Base-by-base conservation (phyloP, 2,888 invertebrate genomes). In the Amphipyra berbera region DNA sequence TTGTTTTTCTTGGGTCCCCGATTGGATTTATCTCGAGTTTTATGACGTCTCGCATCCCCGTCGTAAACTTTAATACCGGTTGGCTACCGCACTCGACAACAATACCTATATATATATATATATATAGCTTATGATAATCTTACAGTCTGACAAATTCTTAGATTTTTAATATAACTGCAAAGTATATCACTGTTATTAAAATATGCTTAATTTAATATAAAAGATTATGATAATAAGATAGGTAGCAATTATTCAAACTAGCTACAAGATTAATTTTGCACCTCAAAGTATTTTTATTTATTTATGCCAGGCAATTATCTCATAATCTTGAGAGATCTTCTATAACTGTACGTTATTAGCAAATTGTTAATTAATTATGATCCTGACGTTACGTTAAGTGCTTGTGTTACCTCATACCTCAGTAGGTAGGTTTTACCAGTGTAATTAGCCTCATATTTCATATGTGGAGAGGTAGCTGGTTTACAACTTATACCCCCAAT, bases 1-100 rank as follows among this genome's bases (percentile, higher is more conserved):
- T 94, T 94, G 94, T 94, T 93, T 92, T 92, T 88, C 90, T 90
- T 87, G 85, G 87, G 89, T 88, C 86, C 85, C 88, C 90, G 92
- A 93, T 93, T 90, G 91, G 93, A 92, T 91, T 91, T 93, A 93
- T 93, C 93, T 93, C 86, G 83, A 89, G 89, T 92, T 94, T 94
- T 94, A 94, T 87, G 88, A 84, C 90, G 90, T 90, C 90, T 91
- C 91, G 89, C 90, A 92, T 91, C 93, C 90, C 91, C 81, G 84
- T 93, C 94, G 93, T 95, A 94, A 95, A 94, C 70, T 93, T 93
- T 93, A 90, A 91, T 90, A 89, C 89, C 88, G 81, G 82, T 84
- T 85, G 79, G 90, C 94, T 93, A 93, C 94, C 86, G 90, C 87
- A 77, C 84, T 79, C 78, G 82, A 83, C 74, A 71, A 61, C 67